A percentile compares a stretch with the other conserved stretches of the same genome.
Conservation (phyloP, 2,888 invertebrate species). For the Apamea crenata region DNA sequence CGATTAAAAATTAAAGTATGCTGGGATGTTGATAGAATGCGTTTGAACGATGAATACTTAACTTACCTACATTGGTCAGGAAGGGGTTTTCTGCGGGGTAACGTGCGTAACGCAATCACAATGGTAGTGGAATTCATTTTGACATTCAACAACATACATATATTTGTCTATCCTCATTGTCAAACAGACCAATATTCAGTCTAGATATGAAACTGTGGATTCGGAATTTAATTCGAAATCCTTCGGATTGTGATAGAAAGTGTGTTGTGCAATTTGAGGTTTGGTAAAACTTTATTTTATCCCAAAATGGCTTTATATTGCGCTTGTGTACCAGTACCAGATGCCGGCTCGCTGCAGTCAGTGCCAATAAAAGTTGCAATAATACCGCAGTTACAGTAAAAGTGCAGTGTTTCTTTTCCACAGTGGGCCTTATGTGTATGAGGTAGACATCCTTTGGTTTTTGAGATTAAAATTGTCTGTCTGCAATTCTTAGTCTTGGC, state of each 20-base stretch:
- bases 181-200: too few species aligned
- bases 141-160: background rate
- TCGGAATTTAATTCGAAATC: background rate
- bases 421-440: background rate
- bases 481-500: background rate
- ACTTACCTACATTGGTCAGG: too few species aligned
- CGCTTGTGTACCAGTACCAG: constrained; percentile 1
- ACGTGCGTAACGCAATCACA: background rate
- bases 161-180: background rate
- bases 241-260: background rate
- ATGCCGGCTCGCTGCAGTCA: constrained; percentile 19
- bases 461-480: constrained; percentile 16
- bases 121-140: background rate
- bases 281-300: background rate
- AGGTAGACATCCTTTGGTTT: constrained; percentile 8
- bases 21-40: too few species aligned
- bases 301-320: constrained; percentile 3
- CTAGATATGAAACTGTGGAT: background rate
- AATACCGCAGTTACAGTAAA: constrained; percentile 2
- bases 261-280: background rate
- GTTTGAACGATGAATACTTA: background rate
- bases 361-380: constrained; percentile 39
- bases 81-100: background rate
- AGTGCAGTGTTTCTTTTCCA: background rate
- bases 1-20: too few species aligned